Base-by-base conservation (phyloP, 1,140 invertebrate species). In the Rhopalosiphum padi region DNA sequence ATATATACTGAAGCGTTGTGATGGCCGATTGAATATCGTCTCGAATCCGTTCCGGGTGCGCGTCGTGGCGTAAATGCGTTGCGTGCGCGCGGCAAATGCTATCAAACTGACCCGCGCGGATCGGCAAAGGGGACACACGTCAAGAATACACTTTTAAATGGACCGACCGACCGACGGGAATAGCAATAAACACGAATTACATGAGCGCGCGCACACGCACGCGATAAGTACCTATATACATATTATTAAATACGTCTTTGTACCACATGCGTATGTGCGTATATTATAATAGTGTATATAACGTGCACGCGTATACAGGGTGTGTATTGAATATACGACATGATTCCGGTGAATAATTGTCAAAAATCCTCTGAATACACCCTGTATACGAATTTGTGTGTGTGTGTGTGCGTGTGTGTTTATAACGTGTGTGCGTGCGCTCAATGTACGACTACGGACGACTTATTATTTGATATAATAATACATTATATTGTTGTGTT, bases 81-180 rank as follows among this genome's bases (percentile, higher is more conserved):
- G 43, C 53, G 53, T 55, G 35, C 89, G 89, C 23, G 89, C 89
- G 41, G 55, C 89, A 90, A 90, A 90, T 90, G 55, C 55, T 90
- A 68, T 90, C 89, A 43, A 68, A 90, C 89, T 90, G 89, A 90
- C 89, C 89, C 53, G 89, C 55, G 89, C 89, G 37, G 89, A 90
- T 68, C 89, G 89, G 89, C 89, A 90, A 90, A 68, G 89, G 88
- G 89, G 41, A 86, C 77, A 89, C 87, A 89, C 89, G 89, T 43
- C 89, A 68, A 90, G 53, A 90, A 90, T n/a, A 90, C 89, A 43
- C 37, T 90, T 60, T 60, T 68, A 90, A 90, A 68, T n/a, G 89
- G 89, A 90, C 89, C 60, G 60, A n/a, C 55, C 60, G 60, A 68
- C 60, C 89, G 89, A 43, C 89, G 89, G 89, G 89, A 90, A 90